phyloP scores from a whole-genome alignment of 2,113 vertebrate genomes.

The Ovis canadensis region DNA sequence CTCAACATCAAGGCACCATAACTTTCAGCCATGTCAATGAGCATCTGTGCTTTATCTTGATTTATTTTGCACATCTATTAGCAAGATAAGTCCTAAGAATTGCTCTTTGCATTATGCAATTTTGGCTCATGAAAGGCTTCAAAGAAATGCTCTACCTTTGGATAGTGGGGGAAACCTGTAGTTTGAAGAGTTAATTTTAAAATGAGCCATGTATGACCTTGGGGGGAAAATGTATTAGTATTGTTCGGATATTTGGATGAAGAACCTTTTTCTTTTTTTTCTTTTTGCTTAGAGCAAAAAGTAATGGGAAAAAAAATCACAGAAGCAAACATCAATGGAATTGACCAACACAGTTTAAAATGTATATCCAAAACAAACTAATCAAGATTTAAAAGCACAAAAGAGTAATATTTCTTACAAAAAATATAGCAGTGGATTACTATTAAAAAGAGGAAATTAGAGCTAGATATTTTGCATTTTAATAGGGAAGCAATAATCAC shows the following conservation, averaged over 20 bases:
- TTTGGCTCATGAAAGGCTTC: background rate
- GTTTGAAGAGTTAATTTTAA: constrained; percentile 25
- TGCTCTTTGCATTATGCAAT: background rate
- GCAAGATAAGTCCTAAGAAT: background rate
- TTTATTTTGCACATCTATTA: background rate
- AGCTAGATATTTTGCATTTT: background rate
- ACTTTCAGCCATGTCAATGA: background rate
- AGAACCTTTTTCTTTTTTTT: background rate
- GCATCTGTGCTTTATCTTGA: background rate
- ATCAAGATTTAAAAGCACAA: constrained; percentile 15
- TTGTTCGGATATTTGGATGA: constrained; percentile 5
- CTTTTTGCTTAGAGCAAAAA: constrained; percentile 6
- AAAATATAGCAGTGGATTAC: background rate
- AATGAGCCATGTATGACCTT: background rate
- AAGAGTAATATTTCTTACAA: background rate
- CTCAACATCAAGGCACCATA: background rate
- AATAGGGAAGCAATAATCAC: background rate
- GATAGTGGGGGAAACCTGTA: background rate
- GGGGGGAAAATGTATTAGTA: background rate
- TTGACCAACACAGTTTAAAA: background rate
- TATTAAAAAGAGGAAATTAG: background rate
- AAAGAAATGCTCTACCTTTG: background rate
- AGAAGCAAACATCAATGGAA: background rate
- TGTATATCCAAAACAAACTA: background rate
- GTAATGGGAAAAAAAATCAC: background rate